Base-by-base conservation (phyloP, 2,888 invertebrate species). In the Celastrina argiolus region DNA sequence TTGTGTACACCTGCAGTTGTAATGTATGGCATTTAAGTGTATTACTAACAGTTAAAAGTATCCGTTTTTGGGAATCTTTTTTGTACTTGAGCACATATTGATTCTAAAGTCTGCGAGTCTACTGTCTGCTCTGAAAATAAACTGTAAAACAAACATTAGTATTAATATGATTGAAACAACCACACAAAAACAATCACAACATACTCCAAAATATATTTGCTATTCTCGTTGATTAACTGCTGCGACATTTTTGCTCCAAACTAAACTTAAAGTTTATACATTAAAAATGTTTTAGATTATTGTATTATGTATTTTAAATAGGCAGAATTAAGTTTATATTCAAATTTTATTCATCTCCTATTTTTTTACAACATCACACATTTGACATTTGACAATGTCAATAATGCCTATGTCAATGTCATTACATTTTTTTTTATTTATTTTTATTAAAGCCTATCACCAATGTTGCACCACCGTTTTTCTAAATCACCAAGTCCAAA, bases 1-100 rank as follows among this genome's bases (percentile, higher is more conserved):
- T n/a, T n/a, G n/a, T 31, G 51, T 26, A 51, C 51, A 51, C 51
- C 12, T 26, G 22, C 12, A 22, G 6, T 16, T 51, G 12, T 5
- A 12, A 12, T 16, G 22, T 22, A 22, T 51, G 45, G 10, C 18
- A n/a, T 18, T 42, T 18, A 18, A 26, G 6, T 2, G 39, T 18
- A 65, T 87, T 74, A 89, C 87, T 84, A 81, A 94, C 94, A 88
- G 87, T 96, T 96, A 78, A 96, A 97, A 81, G 95, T 94, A 76
- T 97, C 96, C 65, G 94, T 92, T 81, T 94, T 94, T 26, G 94
- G 93, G 81, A 97, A 97, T 74, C 94, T 93, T 79, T 96, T 96
- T 79, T 96, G 95, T 56, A 97, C 92, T 78, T 95, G 95, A 73
- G 92, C 92, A 65, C 95, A 94, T 75, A 97, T 92, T 58, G 92